Base-by-base conservation (phyloP, 2,888 invertebrate genomes). In the Synanthedon myopaeformis region DNA sequence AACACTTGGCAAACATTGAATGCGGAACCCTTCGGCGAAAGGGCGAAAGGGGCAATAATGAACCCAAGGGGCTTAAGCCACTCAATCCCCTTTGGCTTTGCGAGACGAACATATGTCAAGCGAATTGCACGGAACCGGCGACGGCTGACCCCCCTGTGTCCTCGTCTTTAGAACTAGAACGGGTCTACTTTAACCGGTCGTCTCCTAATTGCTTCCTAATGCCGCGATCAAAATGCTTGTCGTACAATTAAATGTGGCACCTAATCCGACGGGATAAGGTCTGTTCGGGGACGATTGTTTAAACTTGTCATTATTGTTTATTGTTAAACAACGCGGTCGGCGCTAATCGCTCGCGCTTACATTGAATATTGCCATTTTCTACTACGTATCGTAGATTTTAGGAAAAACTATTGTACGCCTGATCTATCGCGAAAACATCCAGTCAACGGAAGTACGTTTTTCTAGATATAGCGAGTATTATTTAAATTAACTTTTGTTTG, bases 31-130 rank as follows among this genome's bases (percentile, higher is more conserved):
- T 72, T 69, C 59, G 62, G 65, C 69, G 70, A 74, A 23, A 74
- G 75, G 69, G 76, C 72, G 70, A 74, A 76, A 74, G 72, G 74
- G 72, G 67, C 76, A 79, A 79, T 83, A 84, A 84, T 83, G 78
- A 80, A 74, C 75, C 76, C 75, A 74, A 76, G 76, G 78, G 80
- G 84, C 79, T 84, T 83, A 82, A 73, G 74, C 75, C 80, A 80
- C 79, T 81, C 82, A 71, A 78, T 76, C 79, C 80, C 82, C 71
- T 71, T 68, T 72, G 61, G 69, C 71, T 74, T 78, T 70, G 69
- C 73, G 66, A 70, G 62, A 71, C 65, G 69, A 82, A 79, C 84
- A 82, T 84, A 85, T 84, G 84, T 83, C 84, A 79, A 70, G 64
- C 74, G 67, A 28, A 48, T 50, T n/a, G 12, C 52, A 53, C 55